A percentile compares a stretch with the other conserved stretches of the same genome.
phyloP scores from a whole-genome alignment of 2,113 vertebrate genomes.

The Larimichthys polyactis region DNA sequence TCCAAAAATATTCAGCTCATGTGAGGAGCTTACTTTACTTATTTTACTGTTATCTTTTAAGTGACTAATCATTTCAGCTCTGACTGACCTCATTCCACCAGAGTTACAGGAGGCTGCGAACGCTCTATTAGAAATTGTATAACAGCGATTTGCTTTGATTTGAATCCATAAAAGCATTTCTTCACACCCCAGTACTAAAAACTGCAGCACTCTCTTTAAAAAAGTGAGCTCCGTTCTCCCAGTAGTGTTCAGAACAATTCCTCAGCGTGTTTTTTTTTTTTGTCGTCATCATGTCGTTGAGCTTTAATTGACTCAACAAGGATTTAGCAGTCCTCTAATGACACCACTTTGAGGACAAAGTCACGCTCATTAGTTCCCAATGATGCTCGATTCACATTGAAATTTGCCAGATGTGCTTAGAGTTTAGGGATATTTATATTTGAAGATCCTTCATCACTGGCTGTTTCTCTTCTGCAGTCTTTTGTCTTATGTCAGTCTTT shows the following conservation, averaged over 20 bases:
- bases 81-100: background rate
- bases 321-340: conserved; percentile 74
- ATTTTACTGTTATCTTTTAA: no score
- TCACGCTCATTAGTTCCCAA: conserved; percentile 75
- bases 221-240: conserved; percentile 42
- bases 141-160: conserved; percentile 45
- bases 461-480: background rate
- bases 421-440: conserved; percentile 54
- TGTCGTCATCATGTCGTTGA: conserved; percentile 61
- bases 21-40: no score
- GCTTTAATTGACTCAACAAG: conserved; percentile 77
- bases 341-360: conserved; percentile 72
- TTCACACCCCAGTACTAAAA: conserved; percentile 20
- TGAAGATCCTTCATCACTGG: conserved; percentile 1
- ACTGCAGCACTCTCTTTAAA: conserved; percentile 20
- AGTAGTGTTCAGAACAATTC: conserved; percentile 30
- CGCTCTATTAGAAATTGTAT: conserved; percentile 3
- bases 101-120: background rate
- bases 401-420: conserved; percentile 68
- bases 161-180: conserved; percentile 32
- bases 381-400: conserved; percentile 69
- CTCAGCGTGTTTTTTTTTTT: conserved; percentile 38
- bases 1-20: no score
- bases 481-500: background rate
- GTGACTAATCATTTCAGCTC: background rate